These are phyloP conservation scores for Drosophila orosa DNA, from an alignment of 1,140 invertebrate species.

Conservation along the genomic window DNA sequence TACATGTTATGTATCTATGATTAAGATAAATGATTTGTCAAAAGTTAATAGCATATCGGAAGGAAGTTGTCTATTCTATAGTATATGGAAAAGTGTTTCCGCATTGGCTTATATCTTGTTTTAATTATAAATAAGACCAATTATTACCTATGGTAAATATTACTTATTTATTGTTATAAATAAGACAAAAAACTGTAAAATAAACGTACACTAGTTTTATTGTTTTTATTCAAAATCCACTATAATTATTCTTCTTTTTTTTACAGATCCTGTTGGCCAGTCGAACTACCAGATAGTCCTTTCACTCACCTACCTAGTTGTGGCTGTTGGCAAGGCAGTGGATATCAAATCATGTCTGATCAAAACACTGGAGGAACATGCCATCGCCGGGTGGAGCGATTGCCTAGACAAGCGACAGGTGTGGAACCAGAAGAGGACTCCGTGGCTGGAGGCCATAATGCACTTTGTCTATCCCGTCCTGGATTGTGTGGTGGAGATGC, in stretches of 20 bases:
- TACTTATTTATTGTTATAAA: too few relatives aligned
- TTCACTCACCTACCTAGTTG: conserved; percentile 86
- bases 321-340: conserved; percentile 86
- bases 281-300: conserved; percentile 85
- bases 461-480: conserved; percentile 87
- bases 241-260: background rate
- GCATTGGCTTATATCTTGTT: too few relatives aligned
- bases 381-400: conserved; percentile 86
- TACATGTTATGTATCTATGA: background rate
- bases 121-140: too few relatives aligned
- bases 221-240: too few relatives aligned
- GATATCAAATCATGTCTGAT: conserved; percentile 87
- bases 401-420: conserved; percentile 91
- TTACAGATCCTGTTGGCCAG: conserved; percentile 77
- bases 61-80: background rate
- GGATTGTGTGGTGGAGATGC: conserved; percentile 87
- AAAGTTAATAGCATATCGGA: background rate
- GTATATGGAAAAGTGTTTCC: too few relatives aligned
- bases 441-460: conserved; percentile 90
- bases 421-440: conserved; percentile 90
- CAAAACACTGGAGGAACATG: conserved; percentile 86
- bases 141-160: too few relatives aligned
- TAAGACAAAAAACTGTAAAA: too few relatives aligned
- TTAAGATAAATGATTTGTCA: background rate
- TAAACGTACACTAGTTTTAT: too few relatives aligned